Conservation (phyloP, 2,113 vertebrate species). For the Rhea pennata region DNA sequence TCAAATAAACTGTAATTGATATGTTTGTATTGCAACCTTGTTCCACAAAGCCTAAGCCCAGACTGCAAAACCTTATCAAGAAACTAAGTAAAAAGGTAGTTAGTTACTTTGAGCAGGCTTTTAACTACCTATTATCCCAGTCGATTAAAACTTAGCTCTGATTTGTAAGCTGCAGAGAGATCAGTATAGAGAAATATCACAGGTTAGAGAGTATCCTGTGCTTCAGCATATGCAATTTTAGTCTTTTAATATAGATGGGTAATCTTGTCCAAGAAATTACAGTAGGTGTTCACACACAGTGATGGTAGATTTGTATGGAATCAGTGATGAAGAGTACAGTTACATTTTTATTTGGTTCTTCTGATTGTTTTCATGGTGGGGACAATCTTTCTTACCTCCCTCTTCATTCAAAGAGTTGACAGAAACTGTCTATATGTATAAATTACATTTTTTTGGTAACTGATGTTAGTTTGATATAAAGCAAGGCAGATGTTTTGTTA, state of each 20-base stretch:
- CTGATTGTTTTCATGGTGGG: not conserved
- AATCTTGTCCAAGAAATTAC: not conserved
- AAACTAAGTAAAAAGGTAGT: not conserved
- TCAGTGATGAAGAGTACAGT: not conserved
- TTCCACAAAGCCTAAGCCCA: not conserved
- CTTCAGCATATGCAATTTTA: not conserved
- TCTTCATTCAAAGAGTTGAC: not conserved
- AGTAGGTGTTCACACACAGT: not conserved
- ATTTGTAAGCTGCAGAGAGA: not conserved
- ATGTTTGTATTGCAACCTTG: not conserved
- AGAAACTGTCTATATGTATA: conserved; percentile 10
- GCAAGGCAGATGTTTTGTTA: not conserved
- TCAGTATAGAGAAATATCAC: not conserved
- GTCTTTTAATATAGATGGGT: not conserved
- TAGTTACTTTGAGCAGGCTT: not conserved
- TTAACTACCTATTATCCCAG: not conserved
- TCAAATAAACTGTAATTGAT: not conserved
- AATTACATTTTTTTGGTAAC: conserved; percentile 14
- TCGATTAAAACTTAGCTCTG: not conserved
- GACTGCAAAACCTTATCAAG: not conserved
- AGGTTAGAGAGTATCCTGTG: not conserved
- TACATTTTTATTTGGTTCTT: not conserved
- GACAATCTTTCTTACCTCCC: not conserved
- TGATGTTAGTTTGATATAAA: not conserved
- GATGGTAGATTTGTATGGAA: not conserved